Conservation (phyloP, 2,888 invertebrate genomes). For the Salticus scenicus region DNA sequence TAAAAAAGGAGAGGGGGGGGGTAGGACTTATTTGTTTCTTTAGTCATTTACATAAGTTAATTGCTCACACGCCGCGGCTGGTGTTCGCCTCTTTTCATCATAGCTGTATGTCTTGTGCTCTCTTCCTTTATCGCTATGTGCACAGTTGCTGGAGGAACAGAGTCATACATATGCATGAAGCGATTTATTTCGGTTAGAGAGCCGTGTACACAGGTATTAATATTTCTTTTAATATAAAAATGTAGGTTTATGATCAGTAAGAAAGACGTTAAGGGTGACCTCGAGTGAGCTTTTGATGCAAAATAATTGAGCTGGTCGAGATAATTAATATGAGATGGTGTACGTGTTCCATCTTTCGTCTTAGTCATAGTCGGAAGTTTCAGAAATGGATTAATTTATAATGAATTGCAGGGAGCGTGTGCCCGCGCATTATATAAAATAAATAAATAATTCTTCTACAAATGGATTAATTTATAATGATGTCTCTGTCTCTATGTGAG, state of each 20-base stretch:
- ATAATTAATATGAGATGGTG: not conserved
- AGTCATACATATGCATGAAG: conserved; percentile 59
- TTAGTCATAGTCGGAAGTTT: too few species aligned
- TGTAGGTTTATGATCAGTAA: conserved; percentile 11
- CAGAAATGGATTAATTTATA: too few species aligned
- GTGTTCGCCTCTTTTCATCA: conserved; percentile 50
- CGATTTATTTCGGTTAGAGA: conserved; percentile 41
- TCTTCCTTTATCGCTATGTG: conserved; percentile 45
- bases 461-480: too few species aligned
- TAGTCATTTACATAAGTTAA: conserved; percentile 67
- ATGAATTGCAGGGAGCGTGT: too few species aligned
- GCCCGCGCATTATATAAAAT: too few species aligned
- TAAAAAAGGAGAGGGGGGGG: conserved; percentile 9
- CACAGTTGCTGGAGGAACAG: not conserved
- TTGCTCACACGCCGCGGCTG: conserved; percentile 51
- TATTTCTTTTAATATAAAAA: conserved; percentile 19
- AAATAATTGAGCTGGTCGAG: not conserved
- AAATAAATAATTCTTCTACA: too few species aligned
- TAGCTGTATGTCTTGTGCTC: conserved; percentile 34
- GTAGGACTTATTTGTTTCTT: conserved; percentile 60
- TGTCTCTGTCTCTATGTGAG: too few species aligned
- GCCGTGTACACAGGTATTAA: conserved; percentile 4
- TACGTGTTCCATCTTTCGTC: not conserved
- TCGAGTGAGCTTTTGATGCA: not conserved
- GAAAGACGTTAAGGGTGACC: not conserved